Evolutionary conservation across 2,888 invertebrate species (phyloP).

Genomic region (Caenorhabditis japonica): DNA sequence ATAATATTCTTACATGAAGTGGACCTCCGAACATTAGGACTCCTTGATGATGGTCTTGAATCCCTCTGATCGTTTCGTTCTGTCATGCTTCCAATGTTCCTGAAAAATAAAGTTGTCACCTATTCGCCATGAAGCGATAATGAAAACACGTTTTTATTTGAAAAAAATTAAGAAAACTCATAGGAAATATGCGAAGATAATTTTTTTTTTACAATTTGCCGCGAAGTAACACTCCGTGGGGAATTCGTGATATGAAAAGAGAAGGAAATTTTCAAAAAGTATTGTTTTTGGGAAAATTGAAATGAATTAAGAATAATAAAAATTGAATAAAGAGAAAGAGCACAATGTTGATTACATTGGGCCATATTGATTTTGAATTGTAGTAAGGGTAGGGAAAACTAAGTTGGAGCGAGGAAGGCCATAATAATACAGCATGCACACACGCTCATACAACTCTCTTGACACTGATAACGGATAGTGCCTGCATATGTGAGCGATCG

Average conservation of each 20-base stretch:
- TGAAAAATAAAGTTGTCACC: too few relatives aligned
- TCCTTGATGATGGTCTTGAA: neutral
- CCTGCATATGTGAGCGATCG: conserved; percentile 29
- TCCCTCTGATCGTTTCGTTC: conserved; percentile 3
- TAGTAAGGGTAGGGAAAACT: neutral
- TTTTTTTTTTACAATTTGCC: too few relatives aligned
- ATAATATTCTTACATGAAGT: conserved; percentile 14
- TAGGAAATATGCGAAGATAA: neutral
- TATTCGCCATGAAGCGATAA: conserved; percentile 1
- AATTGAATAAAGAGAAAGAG: too few relatives aligned
- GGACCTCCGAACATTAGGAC: conserved; percentile 19
- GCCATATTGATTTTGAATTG: neutral
- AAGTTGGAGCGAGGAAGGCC: conserved; percentile 21
- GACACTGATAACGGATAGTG: conserved; percentile 37
- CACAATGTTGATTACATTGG: too few relatives aligned
- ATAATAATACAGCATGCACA: conserved; percentile 22
- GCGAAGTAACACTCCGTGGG: too few relatives aligned
- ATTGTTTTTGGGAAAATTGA: too few relatives aligned
- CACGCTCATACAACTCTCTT: conserved; percentile 3
- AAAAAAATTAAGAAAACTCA: conserved; percentile 3
- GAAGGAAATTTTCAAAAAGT: too few relatives aligned
- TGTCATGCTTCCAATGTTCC: too few relatives aligned
- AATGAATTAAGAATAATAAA: too few relatives aligned
- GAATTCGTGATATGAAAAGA: too few relatives aligned
- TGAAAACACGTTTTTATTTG: neutral